Evolutionary conservation across 2,888 invertebrate species (phyloP), one percentile per base, ranked within the genome.

Genomic region (Stramonita haemastoma): DNA sequence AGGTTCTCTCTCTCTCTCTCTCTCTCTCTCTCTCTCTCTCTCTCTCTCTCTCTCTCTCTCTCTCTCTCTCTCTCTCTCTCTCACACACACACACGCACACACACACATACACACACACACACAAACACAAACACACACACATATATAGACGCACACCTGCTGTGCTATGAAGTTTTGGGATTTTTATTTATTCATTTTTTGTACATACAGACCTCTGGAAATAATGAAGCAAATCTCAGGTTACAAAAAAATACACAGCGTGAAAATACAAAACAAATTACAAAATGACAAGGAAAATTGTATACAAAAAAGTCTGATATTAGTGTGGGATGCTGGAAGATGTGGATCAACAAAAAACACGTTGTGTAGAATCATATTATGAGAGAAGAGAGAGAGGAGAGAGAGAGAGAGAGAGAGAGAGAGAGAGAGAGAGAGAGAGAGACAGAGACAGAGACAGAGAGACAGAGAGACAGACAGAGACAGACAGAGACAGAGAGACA

Each of bases 1-100:
- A n/a, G n/a, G n/a, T n/a, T n/a, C n/a, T n/a, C n/a, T n/a, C n/a
- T n/a, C n/a, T n/a, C n/a, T n/a, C n/a, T n/a, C n/a, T n/a, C n/a
- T n/a, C n/a, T 70, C 15, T 70, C 70, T 70, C 15, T 70, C 70
- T 70, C n/a, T 57, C 60, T 86, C 2, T 86, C 86, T 86, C n/a
- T 86, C 29, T 86, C 60, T 86, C 86, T 86, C 6, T 91, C 91
- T 90, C 89, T 66, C 91, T 84, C 84, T 84, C 36, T 36, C 36
- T 84, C 84, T 84, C 84, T 84, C 36, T 84, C 36, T 84, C 32
- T 84, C 84, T 84, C 36, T 84, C 84, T 84, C 36, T 84, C 70
- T 8, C 70, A 13, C 26, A n/a, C 73, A 73, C 73, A n/a, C 73
- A 73, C 73, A n/a, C 73, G n/a, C 73, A n/a, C 73, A n/a, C 73